Conservation (phyloP, 2,797 vertebrate genomes). For the Hemibagrus guttatus region DNA sequence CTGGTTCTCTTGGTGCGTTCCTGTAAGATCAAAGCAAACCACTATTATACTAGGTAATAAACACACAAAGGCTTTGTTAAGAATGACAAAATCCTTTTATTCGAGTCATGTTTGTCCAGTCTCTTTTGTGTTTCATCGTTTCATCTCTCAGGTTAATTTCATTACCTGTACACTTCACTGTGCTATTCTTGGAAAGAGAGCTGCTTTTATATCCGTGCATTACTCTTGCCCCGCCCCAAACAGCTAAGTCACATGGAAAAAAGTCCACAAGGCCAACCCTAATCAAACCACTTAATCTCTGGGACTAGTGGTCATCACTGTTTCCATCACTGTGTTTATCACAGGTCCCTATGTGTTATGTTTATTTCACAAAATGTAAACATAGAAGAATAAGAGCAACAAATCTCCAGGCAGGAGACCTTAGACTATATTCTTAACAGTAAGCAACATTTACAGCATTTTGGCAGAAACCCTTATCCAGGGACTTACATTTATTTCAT, state of each 20-base stretch:
- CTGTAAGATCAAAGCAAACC: conserved; percentile 59
- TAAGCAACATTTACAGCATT: not conserved
- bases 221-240: conserved; percentile 63
- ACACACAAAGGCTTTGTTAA: conserved; percentile 8
- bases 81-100: conserved; percentile 18
- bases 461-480: no score
- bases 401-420: not conserved
- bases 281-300: conserved; percentile 32
- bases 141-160: conserved; percentile 10
- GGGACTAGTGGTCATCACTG: conserved; percentile 1
- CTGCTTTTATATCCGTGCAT: conserved; percentile 67
- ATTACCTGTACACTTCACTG: conserved; percentile 30
- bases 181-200: conserved; percentile 70
- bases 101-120: not conserved
- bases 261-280: conserved; percentile 57
- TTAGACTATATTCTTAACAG: not conserved
- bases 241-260: conserved; percentile 52
- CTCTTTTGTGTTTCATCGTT: conserved; percentile 6
- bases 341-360: not conserved
- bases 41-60: conserved; percentile 21
- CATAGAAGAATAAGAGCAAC: not conserved
- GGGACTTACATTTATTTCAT: no score
- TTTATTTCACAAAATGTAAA: not conserved
- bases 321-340: not conserved
- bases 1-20: conserved; percentile 64